Percentiles rank a stretch among this genome's conserved stretches.
Conservation (phyloP, 1,140 invertebrate species). For the Pseudomyrmex sp. region DNA sequence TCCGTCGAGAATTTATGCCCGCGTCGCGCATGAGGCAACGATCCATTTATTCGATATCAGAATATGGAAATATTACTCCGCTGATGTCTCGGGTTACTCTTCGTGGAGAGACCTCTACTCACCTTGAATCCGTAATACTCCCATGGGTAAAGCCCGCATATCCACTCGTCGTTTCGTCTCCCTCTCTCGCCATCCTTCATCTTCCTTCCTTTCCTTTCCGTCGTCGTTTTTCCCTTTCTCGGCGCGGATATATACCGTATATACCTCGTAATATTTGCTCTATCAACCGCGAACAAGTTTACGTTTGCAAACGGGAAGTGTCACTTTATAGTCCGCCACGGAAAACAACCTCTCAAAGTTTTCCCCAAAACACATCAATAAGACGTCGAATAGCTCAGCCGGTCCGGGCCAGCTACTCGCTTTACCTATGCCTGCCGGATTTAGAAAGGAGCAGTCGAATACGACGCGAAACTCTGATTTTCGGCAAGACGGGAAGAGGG, state of each 20-base stretch:
- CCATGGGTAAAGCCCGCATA: constrained; percentile 76
- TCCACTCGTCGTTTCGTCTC: constrained; percentile 63
- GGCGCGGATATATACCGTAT: background rate
- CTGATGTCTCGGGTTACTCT: constrained; percentile 79
- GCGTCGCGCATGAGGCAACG: constrained; percentile 78
- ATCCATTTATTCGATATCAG: constrained; percentile 83
- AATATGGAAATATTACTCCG: constrained; percentile 82
- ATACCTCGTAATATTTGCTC: constrained; percentile 70
- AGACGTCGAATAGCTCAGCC: constrained; percentile 32
- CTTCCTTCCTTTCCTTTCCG: constrained; percentile 13
- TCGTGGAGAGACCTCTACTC: constrained; percentile 74
- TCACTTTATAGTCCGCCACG: constrained; percentile 78
- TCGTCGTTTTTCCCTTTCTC: background rate
- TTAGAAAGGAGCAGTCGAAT: constrained; percentile 33
- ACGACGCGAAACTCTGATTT: constrained; percentile 50
- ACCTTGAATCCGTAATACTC: constrained; percentile 82
- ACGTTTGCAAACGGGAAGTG: constrained; percentile 71
- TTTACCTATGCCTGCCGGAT: constrained; percentile 29
- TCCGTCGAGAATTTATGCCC: constrained; percentile 78
- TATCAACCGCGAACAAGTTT: constrained; percentile 77
- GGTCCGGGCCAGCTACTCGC: background rate
- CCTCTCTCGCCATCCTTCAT: constrained; percentile 43
- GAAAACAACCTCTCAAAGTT: constrained; percentile 67
- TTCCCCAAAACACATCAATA: constrained; percentile 74
- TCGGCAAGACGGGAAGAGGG: constrained; percentile 27